Evolutionary conservation across 1,140 invertebrate genomes (phyloP).

Genomic region (Bradysia coprophila): DNA sequence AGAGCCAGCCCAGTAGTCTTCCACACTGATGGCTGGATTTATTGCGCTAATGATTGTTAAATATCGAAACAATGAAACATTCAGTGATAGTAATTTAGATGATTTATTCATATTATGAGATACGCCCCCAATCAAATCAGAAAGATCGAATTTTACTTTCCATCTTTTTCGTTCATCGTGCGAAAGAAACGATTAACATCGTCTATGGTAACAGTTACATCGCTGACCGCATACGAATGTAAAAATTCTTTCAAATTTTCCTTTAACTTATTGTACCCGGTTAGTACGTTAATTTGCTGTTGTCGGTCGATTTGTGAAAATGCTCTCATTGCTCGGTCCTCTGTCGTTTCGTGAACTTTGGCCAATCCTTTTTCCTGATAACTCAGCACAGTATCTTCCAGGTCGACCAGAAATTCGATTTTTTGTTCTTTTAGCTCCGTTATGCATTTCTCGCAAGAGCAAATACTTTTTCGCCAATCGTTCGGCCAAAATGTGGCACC

Average conservation of each 20-base stretch:
- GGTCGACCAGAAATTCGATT: constrained; percentile 56
- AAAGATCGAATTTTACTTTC: too few relatives aligned
- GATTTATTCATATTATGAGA: too few relatives aligned
- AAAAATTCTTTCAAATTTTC: constrained; percentile 67
- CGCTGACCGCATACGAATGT: constrained; percentile 68
- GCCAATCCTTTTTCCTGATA: constrained; percentile 69
- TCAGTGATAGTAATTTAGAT: too few relatives aligned
- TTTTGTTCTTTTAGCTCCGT: constrained; percentile 45
- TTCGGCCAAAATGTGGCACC: constrained; percentile 41
- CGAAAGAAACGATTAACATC: constrained; percentile 83
- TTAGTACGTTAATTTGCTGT: constrained; percentile 68
- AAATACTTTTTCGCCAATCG: constrained; percentile 56
- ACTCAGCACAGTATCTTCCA: constrained; percentile 62
- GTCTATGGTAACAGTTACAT: constrained; percentile 72
- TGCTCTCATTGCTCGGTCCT: constrained; percentile 57
- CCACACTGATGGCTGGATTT: too few relatives aligned
- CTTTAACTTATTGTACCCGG: constrained; percentile 75
- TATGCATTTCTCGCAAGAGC: constrained; percentile 43
- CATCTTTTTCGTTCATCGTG: neutral
- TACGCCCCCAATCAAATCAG: too few relatives aligned
- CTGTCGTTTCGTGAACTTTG: constrained; percentile 31
- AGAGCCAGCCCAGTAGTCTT: too few relatives aligned
- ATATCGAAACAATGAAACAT: too few relatives aligned
- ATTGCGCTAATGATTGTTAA: too few relatives aligned
- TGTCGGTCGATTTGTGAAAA: constrained; percentile 58